Evolutionary conservation across 2,888 invertebrate genomes (phyloP), one percentile per base, ranked within the genome.

Genomic region (Tiliacea citrago): DNA sequence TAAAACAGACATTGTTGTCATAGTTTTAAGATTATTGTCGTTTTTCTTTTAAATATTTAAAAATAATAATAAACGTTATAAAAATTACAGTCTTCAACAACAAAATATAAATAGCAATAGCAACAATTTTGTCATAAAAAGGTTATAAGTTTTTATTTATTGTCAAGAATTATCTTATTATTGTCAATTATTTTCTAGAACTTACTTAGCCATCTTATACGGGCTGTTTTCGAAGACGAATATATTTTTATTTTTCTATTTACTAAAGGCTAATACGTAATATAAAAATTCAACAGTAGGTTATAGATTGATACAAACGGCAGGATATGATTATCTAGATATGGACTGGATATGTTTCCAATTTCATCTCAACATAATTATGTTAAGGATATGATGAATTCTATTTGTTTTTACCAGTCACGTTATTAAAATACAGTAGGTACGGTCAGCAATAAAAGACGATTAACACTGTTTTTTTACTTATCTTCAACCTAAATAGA

Each of bases 261-360:
- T 1, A 62, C 57, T 77, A 77, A 62, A 57, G 24, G 45, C 68
- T 77, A 71, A 75, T 61, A 81, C 53, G 58, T 55, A 67, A 61
- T 84, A 82, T 63, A 82, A 84, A 84, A 86, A 77, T 81, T 86
- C 75, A 84, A 86, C 83, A 85, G 45, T 83, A 81, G 42, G 35
- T n/a, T 85, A 35, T 39, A 81, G 63, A 83, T 77, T 66, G 57
- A 68, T 86, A 83, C 21, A 86, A 86, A 86, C 68, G 85, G 83
- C 83, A 86, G 83, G 87, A 85, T 86, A 85, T 86, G 85, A 73
- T 51, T 62, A 62, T 66, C 68, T 77, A 79, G 76, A 76, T 83
- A 83, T 77, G 70, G 42, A 72, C 72, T 69, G 58, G 83, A 85
- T 85, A 83, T 84, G 85, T 76, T 47, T 70, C 62, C 55, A 77